Evolutionary conservation across 2,888 invertebrate species (phyloP).

Genomic region (Parelbella ahira): DNA sequence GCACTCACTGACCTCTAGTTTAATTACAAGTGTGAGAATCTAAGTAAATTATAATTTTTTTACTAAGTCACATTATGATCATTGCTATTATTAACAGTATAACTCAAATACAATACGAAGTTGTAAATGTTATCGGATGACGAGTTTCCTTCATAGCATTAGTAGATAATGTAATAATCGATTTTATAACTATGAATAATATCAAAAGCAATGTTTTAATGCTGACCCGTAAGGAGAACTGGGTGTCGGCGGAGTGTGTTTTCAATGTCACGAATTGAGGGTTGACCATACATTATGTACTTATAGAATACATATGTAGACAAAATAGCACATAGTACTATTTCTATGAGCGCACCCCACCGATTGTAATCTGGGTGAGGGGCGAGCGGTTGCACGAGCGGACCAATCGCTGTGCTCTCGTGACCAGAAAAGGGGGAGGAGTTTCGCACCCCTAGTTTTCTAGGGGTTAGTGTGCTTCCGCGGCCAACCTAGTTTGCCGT

Average conservation of each 20-base stretch:
- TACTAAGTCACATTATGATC: too few species aligned
- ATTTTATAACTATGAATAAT: conserved; percentile 2
- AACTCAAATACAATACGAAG: too few species aligned
- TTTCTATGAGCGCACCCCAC: conserved; percentile 79
- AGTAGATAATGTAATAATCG: background rate
- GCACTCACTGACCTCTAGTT: too few species aligned
- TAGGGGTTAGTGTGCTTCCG: conserved; percentile 81
- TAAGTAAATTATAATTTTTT: too few species aligned
- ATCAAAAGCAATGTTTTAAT: conserved; percentile 7
- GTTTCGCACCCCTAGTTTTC: conserved; percentile 81
- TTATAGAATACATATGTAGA: conserved; percentile 53
- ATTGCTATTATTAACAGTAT: too few species aligned
- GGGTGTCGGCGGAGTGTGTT: conserved; percentile 37
- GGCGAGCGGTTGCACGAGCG: conserved; percentile 68
- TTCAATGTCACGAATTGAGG: conserved; percentile 73
- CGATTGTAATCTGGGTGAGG: conserved; percentile 79
- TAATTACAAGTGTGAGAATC: too few species aligned
- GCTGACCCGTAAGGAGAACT: conserved; percentile 3
- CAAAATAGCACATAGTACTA: conserved; percentile 71
- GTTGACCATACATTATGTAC: conserved; percentile 56
- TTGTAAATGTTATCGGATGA: too few species aligned
- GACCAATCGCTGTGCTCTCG: conserved; percentile 77
- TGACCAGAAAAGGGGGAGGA: conserved; percentile 80
- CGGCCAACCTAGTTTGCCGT: conserved; percentile 79
- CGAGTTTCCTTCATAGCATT: too few species aligned